Conservation (phyloP, 1,140 invertebrate genomes). For the Babylonia areolata region DNA sequence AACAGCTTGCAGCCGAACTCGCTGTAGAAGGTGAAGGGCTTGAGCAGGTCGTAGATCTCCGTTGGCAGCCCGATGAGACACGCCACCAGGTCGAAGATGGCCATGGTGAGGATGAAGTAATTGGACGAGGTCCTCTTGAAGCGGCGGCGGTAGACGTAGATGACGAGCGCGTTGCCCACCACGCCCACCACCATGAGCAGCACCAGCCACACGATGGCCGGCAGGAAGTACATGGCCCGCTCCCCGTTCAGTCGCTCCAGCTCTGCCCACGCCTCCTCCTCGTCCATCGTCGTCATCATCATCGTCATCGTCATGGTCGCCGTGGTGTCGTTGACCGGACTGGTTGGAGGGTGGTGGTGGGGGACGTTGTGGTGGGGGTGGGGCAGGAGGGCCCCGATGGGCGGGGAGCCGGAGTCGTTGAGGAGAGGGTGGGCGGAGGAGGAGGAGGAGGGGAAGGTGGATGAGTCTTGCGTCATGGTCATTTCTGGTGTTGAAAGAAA, state of each 20-base stretch:
- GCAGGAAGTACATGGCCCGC: constrained; percentile 55
- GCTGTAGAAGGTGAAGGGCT: constrained; percentile 65
- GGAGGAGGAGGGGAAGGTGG: background rate
- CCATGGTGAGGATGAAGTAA: constrained; percentile 66
- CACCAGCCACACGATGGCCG: constrained; percentile 57
- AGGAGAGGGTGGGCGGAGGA: background rate
- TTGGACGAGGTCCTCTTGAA: constrained; percentile 64
- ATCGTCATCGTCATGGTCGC: background rate
- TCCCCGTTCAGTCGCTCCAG: constrained; percentile 49
- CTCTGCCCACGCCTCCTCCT: constrained; percentile 17
- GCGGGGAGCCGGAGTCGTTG: background rate
- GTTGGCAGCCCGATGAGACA: constrained; percentile 64
- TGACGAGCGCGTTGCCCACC: constrained; percentile 59
- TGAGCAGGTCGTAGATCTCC: constrained; percentile 60
- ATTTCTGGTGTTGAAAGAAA: background rate
- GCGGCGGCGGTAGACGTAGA: constrained; percentile 59
- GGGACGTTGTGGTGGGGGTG: background rate
- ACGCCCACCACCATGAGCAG: constrained; percentile 59
- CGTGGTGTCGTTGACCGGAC: background rate
- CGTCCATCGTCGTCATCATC: background rate
- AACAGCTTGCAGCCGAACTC: constrained; percentile 57
- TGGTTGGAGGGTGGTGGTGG: background rate
- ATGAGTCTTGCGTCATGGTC: background rate
- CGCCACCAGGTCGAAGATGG: constrained; percentile 64
- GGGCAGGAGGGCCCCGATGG: background rate